Evolutionary conservation across 2,113 vertebrate genomes (phyloP), one percentile per base, ranked within the genome.

Genomic region (Entelurus aequoreus): DNA sequence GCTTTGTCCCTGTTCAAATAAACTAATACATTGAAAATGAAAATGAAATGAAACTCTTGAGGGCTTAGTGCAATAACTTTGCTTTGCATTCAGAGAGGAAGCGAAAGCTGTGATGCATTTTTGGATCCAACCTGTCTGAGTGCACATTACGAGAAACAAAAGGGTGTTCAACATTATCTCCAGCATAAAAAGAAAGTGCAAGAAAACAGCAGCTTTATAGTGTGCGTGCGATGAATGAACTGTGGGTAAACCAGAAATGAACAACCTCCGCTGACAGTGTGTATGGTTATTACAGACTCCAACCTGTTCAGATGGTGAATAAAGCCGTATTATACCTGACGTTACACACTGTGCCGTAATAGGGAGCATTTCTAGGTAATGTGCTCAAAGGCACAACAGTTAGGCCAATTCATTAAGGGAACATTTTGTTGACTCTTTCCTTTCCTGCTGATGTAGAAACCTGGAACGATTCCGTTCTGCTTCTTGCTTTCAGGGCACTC

Each of bases 381-480:
- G 62, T 54, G 73, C 74, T 76, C 60, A 37, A 78, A 68, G n/a
- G 54, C 69, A 54, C 38, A 53, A 53, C 42, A 56, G 48, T 35
- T 37, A 14, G 40, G 36, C 19, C n/a, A 36, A 53, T 76, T 80
- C 74, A 82, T 83, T 79, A 52, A 78, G 56, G 49, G 54, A 69
- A 36, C 1, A 48, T 54, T 66, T 62, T 36, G 42, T 76, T 57
- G 8, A 59, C 55, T 71, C 56, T 46, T 80, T 65, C 50, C 60
- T 47, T 62, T 79, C 76, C 69, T 74, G 61, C 56, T 48, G 48
- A 58, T 50, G 79, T 66, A 76, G 81, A 86, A 83, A 80, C 79
- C 68, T 50, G 72, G 73, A 72, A 84, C 48, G 46, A 74, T 79
- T 73, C 62, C 68, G 3, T 68, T 72, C 69, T 87, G 79, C 66